phyloP scores from a whole-genome alignment of 1,140 invertebrate genomes.

The Episyrphus balteatus region DNA sequence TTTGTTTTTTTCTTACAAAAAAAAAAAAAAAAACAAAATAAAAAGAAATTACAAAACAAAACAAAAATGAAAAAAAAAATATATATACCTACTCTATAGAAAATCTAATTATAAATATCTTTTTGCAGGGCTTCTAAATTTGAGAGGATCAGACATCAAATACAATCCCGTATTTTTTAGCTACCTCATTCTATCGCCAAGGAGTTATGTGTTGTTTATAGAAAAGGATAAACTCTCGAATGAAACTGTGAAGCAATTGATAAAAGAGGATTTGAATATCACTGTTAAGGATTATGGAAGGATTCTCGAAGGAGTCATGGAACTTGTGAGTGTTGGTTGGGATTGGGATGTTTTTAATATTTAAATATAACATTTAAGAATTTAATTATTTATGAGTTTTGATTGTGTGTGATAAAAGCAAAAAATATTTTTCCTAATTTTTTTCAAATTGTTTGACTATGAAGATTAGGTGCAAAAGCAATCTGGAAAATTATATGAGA shows the following conservation, averaged over 20 bases:
- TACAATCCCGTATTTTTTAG: conserved; percentile 93
- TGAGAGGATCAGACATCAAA: conserved; percentile 84
- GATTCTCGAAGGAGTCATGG: conserved; percentile 32
- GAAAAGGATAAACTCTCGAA: conserved; percentile 47
- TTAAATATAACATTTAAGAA: neutral
- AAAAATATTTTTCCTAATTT: too few relatives aligned
- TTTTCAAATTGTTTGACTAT: too few relatives aligned
- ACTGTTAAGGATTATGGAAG: conserved; percentile 45
- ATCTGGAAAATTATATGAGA: too few relatives aligned
- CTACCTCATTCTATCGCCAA: conserved; percentile 60
- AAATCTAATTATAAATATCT: too few relatives aligned
- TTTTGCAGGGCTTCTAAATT: conserved; percentile 36
- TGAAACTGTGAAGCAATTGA: conserved; percentile 50
- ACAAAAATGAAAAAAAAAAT: too few relatives aligned
- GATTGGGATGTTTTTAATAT: neutral
- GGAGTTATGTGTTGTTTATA: conserved; percentile 59
- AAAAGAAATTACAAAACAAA: too few relatives aligned
- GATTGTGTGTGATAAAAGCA: too few relatives aligned
- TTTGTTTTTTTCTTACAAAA: neutral
- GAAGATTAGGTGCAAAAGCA: too few relatives aligned
- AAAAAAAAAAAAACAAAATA: too few relatives aligned
- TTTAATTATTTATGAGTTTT: neutral
- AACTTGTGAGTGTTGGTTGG: conserved; percentile 2
- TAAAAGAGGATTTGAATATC: conserved; percentile 39
- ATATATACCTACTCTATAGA: too few relatives aligned